Evolutionary conservation across 1,140 invertebrate genomes (phyloP), one percentile per base, ranked within the genome.

Genomic region (Brachystomella parvula): DNA sequence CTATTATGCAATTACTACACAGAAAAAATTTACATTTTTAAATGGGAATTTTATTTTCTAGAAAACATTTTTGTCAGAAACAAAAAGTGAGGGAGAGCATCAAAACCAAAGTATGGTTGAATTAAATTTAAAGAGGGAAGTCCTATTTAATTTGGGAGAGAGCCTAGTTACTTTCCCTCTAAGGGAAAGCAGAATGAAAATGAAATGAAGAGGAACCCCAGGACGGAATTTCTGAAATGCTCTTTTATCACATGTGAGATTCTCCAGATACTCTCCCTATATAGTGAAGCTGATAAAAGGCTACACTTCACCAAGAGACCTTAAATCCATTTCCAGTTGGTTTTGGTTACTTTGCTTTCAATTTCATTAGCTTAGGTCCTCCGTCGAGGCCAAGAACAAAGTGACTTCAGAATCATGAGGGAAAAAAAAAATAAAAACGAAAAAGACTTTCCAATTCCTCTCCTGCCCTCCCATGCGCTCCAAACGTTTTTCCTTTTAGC

Each of bases 291-390:
- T 39, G 35, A 39, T 39, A 19, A 53, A 9, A 53, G 3, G 24
- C 49, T 24, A 53, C 49, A 53, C 49, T 53, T 53, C 6, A 53
- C 12, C 3, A 24, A 24, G 24, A 53, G 24, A 19, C 12, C 9
- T 24, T 24, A 53, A 53, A 53, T 53, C 49, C 49, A 9, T 3
- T 53, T 53, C 24, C 49, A 53, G 12, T 53, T 53, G 49, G 49
- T 53, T 53, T 53, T 53, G 49, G 15, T 53, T 53, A 53, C 49
- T 53, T 53, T 53, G 12, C 49, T 53, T 53, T 53, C 49, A 53
- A 53, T 53, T 53, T 53, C 49, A 24, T 53, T 53, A 53, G 15
- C 49, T 53, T 24, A 19, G 12, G n/a, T 19, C 35, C 19, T 39
- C 6, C 35, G 19, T 39, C 35, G 35, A 9, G 6, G 35, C 6